Evolutionary conservation across 2,888 invertebrate genomes (phyloP).

Genomic region (Macrophya alboannulata): DNA sequence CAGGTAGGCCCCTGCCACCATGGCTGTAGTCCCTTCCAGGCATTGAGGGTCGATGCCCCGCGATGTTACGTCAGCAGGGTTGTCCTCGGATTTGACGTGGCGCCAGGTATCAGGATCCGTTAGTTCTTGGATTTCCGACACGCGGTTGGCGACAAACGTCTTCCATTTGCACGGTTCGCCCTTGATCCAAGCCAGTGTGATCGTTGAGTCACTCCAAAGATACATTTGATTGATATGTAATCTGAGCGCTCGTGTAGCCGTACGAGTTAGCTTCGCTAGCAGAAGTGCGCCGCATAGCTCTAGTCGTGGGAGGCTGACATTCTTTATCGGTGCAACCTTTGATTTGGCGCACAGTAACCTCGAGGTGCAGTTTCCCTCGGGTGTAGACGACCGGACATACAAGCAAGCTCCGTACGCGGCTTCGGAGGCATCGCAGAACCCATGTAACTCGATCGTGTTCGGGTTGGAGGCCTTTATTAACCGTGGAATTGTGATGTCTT

Average conservation of each 20-base stretch:
- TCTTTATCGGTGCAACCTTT: conserved; percentile 60
- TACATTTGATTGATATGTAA: neutral
- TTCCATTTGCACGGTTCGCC: conserved; percentile 43
- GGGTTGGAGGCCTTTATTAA: neutral
- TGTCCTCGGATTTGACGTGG: conserved; percentile 41
- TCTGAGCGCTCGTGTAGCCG: conserved; percentile 19
- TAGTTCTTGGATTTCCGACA: neutral
- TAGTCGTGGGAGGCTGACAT: conserved; percentile 55
- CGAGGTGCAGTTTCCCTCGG: neutral
- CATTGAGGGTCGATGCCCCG: conserved; percentile 19
- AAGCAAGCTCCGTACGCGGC: conserved; percentile 62
- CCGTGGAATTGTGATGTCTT: conserved; percentile 48
- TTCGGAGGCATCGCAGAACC: conserved; percentile 62
- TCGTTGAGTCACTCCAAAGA: conserved; percentile 31
- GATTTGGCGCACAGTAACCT: conserved; percentile 59
- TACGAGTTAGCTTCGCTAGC: conserved; percentile 38
- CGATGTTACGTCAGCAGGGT: conserved; percentile 16
- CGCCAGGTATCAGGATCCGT: conserved; percentile 6
- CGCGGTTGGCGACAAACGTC: conserved; percentile 43
- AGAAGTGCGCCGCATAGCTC: conserved; percentile 61
- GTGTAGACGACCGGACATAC: conserved; percentile 53
- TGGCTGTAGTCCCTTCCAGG: neutral
- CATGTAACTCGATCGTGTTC: conserved; percentile 53
- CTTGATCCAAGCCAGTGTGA: conserved; percentile 45
- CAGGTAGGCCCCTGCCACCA: conserved; percentile 66